Evolutionary conservation across 2,797 vertebrate genomes (phyloP).

Genomic region (Potorous gilbertii): DNA sequence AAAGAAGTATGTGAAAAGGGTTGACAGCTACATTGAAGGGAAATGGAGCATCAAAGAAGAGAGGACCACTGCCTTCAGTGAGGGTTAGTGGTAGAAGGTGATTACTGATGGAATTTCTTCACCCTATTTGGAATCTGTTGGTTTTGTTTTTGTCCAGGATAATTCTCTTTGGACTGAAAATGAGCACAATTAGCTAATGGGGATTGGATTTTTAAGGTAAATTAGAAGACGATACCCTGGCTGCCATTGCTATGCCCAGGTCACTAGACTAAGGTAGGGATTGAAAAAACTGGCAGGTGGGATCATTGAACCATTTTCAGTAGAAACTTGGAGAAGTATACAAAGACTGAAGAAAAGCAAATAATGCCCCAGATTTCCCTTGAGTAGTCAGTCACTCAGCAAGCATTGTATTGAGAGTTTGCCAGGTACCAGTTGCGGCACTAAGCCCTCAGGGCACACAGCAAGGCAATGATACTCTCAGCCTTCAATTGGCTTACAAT

Average conservation of each 20-base stretch:
- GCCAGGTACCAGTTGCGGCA: neutral
- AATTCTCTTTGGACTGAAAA: neutral
- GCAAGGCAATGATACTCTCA: neutral
- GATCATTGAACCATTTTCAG: neutral
- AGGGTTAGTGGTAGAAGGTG: neutral
- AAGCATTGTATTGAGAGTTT: neutral
- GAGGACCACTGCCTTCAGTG: neutral
- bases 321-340: no score
- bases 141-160: neutral
- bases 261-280: neutral
- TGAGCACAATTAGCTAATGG: neutral
- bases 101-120: neutral
- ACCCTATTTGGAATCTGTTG: neutral
- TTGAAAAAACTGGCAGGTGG: neutral
- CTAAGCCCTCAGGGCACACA: neutral
- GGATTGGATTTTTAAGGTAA: neutral
- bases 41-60: neutral
- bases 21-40: neutral
- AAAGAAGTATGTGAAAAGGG: neutral
- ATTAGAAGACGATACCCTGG: neutral
- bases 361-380: neutral
- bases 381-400: no score
- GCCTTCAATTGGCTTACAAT: neutral
- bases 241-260: neutral
- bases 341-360: neutral